Percentiles rank a stretch among this genome's conserved stretches.
phyloP scores from a whole-genome alignment of 2,113 vertebrate species.

The Axis porcinus region DNA sequence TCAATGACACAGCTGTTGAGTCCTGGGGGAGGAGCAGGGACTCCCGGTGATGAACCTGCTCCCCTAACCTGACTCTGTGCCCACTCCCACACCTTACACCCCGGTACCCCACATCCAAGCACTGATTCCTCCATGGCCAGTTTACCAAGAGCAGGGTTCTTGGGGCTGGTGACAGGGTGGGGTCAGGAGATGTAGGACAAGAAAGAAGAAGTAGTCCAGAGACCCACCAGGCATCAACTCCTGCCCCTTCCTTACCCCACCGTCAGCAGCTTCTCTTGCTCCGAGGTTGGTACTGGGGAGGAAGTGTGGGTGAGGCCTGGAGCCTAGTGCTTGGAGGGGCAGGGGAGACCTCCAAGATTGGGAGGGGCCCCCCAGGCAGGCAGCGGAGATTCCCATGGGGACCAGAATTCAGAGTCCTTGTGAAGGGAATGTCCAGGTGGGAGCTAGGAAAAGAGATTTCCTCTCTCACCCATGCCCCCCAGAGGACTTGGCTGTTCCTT shows the following conservation, averaged over 20 bases:
- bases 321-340: neutral
- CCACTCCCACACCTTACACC: neutral
- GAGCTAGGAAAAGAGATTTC: neutral
- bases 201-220: neutral
- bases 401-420: neutral
- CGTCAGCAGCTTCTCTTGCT: neutral
- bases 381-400: neutral
- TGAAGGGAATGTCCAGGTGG: neutral
- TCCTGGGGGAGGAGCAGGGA: neutral
- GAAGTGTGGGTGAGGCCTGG: neutral
- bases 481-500: neutral
- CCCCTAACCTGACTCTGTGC: neutral
- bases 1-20: neutral
- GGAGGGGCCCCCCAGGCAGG: neutral
- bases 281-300: rapidly evolving
- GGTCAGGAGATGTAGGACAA: neutral
- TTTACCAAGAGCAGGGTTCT: neutral
- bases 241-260: neutral
- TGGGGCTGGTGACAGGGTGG: neutral
- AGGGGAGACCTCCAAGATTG: neutral
- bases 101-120: neutral
- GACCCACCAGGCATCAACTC: neutral
- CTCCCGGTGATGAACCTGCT: neutral
- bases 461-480: neutral
- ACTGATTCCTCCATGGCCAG: neutral